Conservation (phyloP, 2,888 invertebrate species). For the Hypena proboscidalis region DNA sequence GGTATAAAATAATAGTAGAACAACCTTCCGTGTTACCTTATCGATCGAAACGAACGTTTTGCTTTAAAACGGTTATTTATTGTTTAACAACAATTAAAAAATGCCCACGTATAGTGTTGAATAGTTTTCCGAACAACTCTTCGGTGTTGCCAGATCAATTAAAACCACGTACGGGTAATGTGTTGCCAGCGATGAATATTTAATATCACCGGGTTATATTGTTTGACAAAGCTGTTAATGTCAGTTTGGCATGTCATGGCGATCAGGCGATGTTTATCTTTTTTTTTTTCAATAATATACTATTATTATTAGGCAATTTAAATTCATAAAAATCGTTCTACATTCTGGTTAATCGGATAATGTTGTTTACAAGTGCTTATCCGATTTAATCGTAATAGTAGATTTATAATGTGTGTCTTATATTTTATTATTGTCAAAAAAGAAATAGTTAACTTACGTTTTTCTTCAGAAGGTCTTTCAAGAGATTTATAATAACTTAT, state of each 20-base stretch:
- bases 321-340: constrained; percentile 53
- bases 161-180: constrained; percentile 62
- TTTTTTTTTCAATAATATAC: constrained; percentile 59
- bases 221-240: constrained; percentile 83
- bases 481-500: too few relatives aligned
- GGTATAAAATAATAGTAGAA: too few relatives aligned
- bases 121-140: constrained; percentile 34
- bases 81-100: constrained; percentile 15
- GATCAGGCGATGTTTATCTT: constrained; percentile 56
- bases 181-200: constrained; percentile 73
- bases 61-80: constrained; percentile 19
- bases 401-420: not conserved
- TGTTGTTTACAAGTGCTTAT: constrained; percentile 11
- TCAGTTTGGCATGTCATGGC: constrained; percentile 79
- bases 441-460: constrained; percentile 2
- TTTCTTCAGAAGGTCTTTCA: too few relatives aligned
- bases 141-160: constrained; percentile 70
- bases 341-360: constrained; percentile 16
- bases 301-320: constrained; percentile 55
- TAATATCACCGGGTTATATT: constrained; percentile 68
- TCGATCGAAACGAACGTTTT: constrained; percentile 13
- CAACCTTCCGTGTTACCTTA: not conserved
- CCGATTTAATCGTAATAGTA: not conserved
- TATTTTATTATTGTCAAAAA: constrained; percentile 2
- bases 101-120: constrained; percentile 17